Percentiles rank a stretch among this genome's conserved stretches.
These are phyloP conservation scores for Drosophila bipectinata DNA, from an alignment of 1,140 invertebrate genomes.

Conservation along the genomic window DNA sequence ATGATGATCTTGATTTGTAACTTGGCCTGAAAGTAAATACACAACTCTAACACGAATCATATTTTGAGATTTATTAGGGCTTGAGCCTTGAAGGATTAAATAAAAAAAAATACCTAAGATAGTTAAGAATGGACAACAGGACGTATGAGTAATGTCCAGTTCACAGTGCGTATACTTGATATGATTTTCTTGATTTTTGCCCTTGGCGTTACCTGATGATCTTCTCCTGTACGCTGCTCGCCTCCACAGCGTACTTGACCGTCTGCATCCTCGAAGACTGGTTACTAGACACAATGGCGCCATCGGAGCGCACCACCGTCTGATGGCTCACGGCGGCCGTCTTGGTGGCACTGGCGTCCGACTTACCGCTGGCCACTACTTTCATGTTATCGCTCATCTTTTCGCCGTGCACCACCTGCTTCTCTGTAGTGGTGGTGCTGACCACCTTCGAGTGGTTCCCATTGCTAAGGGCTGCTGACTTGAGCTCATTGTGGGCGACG, in stretches of 20 bases:
- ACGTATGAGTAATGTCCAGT: slow-evolving; percentile 2
- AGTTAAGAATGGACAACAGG: background rate
- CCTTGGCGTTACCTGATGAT: slow-evolving; percentile 69
- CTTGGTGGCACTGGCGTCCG: slow-evolving; percentile 60
- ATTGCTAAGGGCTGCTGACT: slow-evolving; percentile 30
- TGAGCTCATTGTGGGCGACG: slow-evolving; percentile 21
- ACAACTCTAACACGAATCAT: slow-evolving; percentile 5
- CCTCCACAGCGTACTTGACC: slow-evolving; percentile 77
- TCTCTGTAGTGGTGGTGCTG: slow-evolving; percentile 28
- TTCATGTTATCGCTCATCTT: slow-evolving; percentile 43
- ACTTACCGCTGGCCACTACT: slow-evolving; percentile 49
- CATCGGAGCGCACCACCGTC: slow-evolving; percentile 61
- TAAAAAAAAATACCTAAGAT: background rate
- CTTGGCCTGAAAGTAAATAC: slow-evolving; percentile 27
- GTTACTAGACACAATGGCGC: slow-evolving; percentile 62
- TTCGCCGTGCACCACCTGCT: slow-evolving; percentile 37
- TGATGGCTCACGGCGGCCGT: slow-evolving; percentile 41
- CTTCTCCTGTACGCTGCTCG: slow-evolving; percentile 77
- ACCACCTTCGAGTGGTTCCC: slow-evolving; percentile 18
- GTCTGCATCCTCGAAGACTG: slow-evolving; percentile 49
- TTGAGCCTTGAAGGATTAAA: background rate
- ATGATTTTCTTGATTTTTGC: background rate
- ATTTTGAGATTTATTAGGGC: background rate
- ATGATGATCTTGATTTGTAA: slow-evolving; percentile 28
- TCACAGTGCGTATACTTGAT: background rate